phyloP scores from a whole-genome alignment of 2,113 vertebrate species.

The Coptodon rendalli region DNA sequence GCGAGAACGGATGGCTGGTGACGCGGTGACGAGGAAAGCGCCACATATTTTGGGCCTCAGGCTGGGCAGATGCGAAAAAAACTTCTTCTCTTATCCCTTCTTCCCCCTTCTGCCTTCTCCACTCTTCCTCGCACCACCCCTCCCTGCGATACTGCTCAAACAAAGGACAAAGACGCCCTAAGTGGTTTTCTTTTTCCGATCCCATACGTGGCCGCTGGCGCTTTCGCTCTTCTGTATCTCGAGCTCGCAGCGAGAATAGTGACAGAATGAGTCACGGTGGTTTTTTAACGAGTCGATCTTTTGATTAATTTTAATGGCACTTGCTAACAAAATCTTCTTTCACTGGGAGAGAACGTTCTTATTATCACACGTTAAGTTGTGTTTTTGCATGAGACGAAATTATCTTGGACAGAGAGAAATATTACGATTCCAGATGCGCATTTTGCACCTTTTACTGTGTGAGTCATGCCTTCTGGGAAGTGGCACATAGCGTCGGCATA shows the following conservation, averaged over 20 bases:
- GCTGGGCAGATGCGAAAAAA: slow-evolving; percentile 53
- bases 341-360: not conserved
- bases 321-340: slow-evolving; percentile 26
- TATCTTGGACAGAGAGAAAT: not conserved
- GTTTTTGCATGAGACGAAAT: not conserved
- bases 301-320: slow-evolving; percentile 67
- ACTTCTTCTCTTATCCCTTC: slow-evolving; percentile 19
- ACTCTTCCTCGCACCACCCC: not conserved
- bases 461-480: not conserved
- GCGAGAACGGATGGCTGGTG: slow-evolving; percentile 42
- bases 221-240: slow-evolving; percentile 48
- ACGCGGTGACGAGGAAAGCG: slow-evolving; percentile 21
- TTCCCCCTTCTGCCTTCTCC: not conserved
- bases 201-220: slow-evolving; percentile 18
- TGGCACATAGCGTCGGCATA: not conserved
- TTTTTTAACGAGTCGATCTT: slow-evolving; percentile 53
- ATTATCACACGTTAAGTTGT: not conserved
- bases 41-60: slow-evolving; percentile 51
- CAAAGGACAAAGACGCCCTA: slow-evolving; percentile 58
- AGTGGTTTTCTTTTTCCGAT: slow-evolving; percentile 51
- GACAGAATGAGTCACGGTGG: slow-evolving; percentile 37
- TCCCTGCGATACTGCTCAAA: slow-evolving; percentile 46
- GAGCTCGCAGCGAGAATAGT: slow-evolving; percentile 16
- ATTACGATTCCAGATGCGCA: not conserved
- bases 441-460: not conserved